Evolutionary conservation across 2,888 invertebrate species (phyloP).

Genomic region (Schizaphis graminum): DNA sequence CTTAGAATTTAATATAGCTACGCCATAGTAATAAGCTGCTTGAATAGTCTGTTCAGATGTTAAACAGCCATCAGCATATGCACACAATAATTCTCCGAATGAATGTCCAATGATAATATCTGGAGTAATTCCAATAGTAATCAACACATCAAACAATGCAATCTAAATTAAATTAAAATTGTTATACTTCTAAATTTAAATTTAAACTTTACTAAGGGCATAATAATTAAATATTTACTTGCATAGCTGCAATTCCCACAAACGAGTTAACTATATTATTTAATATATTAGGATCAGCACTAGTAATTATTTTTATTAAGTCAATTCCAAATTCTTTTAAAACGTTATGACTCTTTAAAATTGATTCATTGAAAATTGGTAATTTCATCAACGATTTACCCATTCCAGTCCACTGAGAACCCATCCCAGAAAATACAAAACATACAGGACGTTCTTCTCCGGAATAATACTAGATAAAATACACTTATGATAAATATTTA

Average conservation of each 20-base stretch:
- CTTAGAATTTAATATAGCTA: slow-evolving; percentile 80
- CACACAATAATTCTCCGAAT: slow-evolving; percentile 94
- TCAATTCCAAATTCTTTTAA: slow-evolving; percentile 78
- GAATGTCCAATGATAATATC: slow-evolving; percentile 90
- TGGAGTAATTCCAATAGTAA: slow-evolving; percentile 76
- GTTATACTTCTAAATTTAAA: background rate
- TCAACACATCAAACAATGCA: slow-evolving; percentile 78
- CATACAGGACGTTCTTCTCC: slow-evolving; percentile 82
- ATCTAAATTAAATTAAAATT: slow-evolving; percentile 71
- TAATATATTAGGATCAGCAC: slow-evolving; percentile 76
- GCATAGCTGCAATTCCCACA: slow-evolving; percentile 80
- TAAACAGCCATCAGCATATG: slow-evolving; percentile 93
- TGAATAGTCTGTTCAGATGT: slow-evolving; percentile 89
- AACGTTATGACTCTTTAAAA: slow-evolving; percentile 77
- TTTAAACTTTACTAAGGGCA: background rate
- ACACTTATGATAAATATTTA: background rate
- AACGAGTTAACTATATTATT: slow-evolving; percentile 81
- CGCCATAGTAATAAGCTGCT: slow-evolving; percentile 86
- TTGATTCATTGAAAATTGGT: slow-evolving; percentile 80
- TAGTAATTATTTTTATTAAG: slow-evolving; percentile 77
- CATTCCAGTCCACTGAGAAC: slow-evolving; percentile 90
- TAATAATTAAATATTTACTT: slow-evolving; percentile 70
- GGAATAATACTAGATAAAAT: slow-evolving; percentile 74
- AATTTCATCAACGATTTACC: slow-evolving; percentile 82
- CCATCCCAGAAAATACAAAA: slow-evolving; percentile 94